Conservation (phyloP, 2,797 vertebrate species). For the Betta splendens region DNA sequence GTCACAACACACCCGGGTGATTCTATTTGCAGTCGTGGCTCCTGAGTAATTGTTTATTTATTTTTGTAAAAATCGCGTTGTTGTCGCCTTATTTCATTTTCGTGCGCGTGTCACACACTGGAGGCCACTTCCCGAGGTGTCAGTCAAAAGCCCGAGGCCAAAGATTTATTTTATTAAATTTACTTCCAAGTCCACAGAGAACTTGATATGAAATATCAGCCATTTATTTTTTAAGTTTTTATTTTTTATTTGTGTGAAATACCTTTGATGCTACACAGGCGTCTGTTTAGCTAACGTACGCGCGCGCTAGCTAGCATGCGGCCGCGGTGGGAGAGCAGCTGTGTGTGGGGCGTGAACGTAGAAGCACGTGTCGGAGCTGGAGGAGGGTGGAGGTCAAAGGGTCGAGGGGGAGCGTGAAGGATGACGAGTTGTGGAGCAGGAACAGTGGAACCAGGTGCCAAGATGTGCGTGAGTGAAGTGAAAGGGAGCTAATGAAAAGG, state of each 20-base stretch:
- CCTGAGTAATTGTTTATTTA: slow-evolving; percentile 35
- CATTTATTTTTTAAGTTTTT: slow-evolving; percentile 14
- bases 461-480: slow-evolving; percentile 8
- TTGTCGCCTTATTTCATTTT: slow-evolving; percentile 50
- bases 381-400: slow-evolving; percentile 6
- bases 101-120: slow-evolving; percentile 3
- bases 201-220: slow-evolving; percentile 11
- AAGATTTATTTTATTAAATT: slow-evolving; percentile 23
- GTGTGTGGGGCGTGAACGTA: slow-evolving; percentile 7
- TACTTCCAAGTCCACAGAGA: slow-evolving; percentile 11
- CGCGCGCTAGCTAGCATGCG: slow-evolving; percentile 30
- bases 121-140: slow-evolving; percentile 20
- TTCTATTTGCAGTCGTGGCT: slow-evolving; percentile 43
- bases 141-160: slow-evolving; percentile 21
- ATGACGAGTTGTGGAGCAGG: slow-evolving; percentile 6
- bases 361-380: slow-evolving; percentile 11
- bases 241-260: too few species aligned
- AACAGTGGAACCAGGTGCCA: background rate
- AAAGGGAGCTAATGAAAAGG: slow-evolving; percentile 1
- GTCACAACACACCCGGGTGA: slow-evolving; percentile 28
- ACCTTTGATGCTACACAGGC: slow-evolving; percentile 8
- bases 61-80: slow-evolving; percentile 43
- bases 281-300: slow-evolving; percentile 25
- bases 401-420: slow-evolving; percentile 5
- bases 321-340: slow-evolving; percentile 9